Evolutionary conservation across 2,113 vertebrate species (phyloP).

Genomic region (Melozone crissalis): DNA sequence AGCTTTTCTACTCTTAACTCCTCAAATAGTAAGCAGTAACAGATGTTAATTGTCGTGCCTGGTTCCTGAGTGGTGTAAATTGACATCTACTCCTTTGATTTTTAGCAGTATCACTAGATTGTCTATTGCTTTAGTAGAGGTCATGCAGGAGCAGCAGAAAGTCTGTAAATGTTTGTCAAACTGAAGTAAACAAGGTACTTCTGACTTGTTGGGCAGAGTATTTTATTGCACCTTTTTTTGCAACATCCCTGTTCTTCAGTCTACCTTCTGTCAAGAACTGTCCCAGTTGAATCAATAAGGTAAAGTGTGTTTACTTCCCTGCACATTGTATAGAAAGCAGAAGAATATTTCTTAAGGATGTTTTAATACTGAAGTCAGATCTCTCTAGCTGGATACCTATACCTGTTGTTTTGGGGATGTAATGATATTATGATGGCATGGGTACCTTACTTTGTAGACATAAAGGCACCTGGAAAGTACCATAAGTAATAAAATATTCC

Average conservation of each 20-base stretch:
- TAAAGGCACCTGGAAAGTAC: background rate
- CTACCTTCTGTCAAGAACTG: background rate
- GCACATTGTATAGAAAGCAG: background rate
- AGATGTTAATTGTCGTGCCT: slow-evolving; percentile 14
- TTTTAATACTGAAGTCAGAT: background rate
- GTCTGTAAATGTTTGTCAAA: background rate
- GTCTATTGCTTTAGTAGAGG: background rate
- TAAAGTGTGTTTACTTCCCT: background rate
- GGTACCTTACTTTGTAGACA: background rate
- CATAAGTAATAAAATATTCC: background rate
- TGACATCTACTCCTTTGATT: slow-evolving; percentile 1
- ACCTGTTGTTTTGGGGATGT: background rate
- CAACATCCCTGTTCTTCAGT: background rate
- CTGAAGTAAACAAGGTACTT: background rate
- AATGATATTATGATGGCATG: background rate
- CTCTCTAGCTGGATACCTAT: background rate
- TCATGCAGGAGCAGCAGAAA: slow-evolving; percentile 4
- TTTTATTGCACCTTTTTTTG: background rate
- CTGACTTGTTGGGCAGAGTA: background rate
- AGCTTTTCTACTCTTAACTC: slow-evolving; percentile 12
- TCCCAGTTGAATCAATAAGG: background rate
- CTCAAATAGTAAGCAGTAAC: slow-evolving; percentile 25
- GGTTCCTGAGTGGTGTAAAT: background rate
- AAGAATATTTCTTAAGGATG: background rate
- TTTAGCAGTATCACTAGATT: background rate